Evolutionary conservation across 2,888 invertebrate species (phyloP).

Genomic region (Subacronicta megacephala): DNA sequence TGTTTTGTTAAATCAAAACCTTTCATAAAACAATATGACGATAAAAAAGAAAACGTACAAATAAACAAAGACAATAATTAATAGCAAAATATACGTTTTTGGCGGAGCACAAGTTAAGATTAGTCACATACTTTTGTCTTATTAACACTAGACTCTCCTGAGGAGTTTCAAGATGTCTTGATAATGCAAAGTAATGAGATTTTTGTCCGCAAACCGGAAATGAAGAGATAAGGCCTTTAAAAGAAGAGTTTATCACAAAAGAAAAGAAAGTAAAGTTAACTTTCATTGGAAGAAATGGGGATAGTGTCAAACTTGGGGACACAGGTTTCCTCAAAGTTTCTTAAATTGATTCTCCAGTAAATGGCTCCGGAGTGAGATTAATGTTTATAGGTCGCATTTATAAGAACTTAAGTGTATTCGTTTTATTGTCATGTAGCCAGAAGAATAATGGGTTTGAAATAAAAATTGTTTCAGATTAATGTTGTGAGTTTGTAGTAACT

Average conservation of each 20-base stretch:
- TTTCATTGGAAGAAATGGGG: constrained; percentile 80
- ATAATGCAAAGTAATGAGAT: constrained; percentile 84
- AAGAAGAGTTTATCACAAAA: constrained; percentile 79
- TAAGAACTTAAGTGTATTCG: constrained; percentile 43
- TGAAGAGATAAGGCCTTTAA: constrained; percentile 78
- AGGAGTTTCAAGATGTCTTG: constrained; percentile 73
- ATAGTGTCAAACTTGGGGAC: constrained; percentile 64
- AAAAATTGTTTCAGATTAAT: constrained; percentile 31
- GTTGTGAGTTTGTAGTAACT: constrained; percentile 12
- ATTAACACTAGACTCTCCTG: constrained; percentile 54
- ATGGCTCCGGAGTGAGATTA: constrained; percentile 68
- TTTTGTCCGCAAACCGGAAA: constrained; percentile 73
- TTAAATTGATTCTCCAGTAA: constrained; percentile 76
- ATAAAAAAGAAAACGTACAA: constrained; percentile 1
- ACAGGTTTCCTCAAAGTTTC: constrained; percentile 67
- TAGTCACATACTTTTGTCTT: constrained; percentile 53
- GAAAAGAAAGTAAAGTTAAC: constrained; percentile 72
- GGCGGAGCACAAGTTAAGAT: constrained; percentile 46
- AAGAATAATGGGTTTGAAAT: constrained; percentile 38
- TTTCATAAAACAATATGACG: not conserved
- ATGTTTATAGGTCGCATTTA: constrained; percentile 60
- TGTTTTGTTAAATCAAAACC: not conserved
- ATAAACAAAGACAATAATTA: constrained; percentile 31
- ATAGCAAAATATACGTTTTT: constrained; percentile 40
- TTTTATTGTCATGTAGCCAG: constrained; percentile 32